Evolutionary conservation across 2,888 invertebrate species (phyloP).

Genomic region (Neoascia interrupta): DNA sequence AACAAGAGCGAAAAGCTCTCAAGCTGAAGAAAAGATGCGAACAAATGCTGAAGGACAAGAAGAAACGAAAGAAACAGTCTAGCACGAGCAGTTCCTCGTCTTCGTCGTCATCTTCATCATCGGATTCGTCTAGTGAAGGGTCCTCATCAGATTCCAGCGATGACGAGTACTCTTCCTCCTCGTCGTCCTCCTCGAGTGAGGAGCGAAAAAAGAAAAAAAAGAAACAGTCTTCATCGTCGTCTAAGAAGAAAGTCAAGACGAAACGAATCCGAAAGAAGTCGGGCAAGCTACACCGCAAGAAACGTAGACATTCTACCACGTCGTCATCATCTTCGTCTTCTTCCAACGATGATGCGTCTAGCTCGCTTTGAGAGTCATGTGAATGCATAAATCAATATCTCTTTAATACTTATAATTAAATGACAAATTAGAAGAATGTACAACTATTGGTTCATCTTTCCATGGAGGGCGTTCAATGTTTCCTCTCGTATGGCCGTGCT

Average conservation of each 20-base stretch:
- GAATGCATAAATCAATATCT: slow-evolving; percentile 37
- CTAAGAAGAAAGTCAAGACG: slow-evolving; percentile 44
- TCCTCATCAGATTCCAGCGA: slow-evolving; percentile 77
- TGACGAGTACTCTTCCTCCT: slow-evolving; percentile 75
- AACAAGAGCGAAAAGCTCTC: slow-evolving; percentile 49
- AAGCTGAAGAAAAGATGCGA: slow-evolving; percentile 60
- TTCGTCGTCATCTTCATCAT: slow-evolving; percentile 57
- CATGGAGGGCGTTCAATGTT: slow-evolving; percentile 71
- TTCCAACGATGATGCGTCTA: slow-evolving; percentile 34
- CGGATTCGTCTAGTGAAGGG: slow-evolving; percentile 44
- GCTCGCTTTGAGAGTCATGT: slow-evolving; percentile 38
- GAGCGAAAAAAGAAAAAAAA: slow-evolving; percentile 76
- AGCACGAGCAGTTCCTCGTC: slow-evolving; percentile 67
- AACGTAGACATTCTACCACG: slow-evolving; percentile 66
- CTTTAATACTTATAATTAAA: slow-evolving; percentile 51
- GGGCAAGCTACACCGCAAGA: slow-evolving; percentile 75
- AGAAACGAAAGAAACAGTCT: slow-evolving; percentile 45
- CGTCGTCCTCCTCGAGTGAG: slow-evolving; percentile 74
- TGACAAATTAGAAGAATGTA: slow-evolving; percentile 23
- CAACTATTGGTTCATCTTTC: slow-evolving; percentile 5
- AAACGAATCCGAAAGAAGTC: slow-evolving; percentile 77
- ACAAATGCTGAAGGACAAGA: slow-evolving; percentile 35
- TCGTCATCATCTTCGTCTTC: slow-evolving; percentile 46
- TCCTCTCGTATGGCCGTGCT: slow-evolving; percentile 72
- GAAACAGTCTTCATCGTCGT: slow-evolving; percentile 71